phyloP scores from a whole-genome alignment of 2,888 invertebrate genomes.

The Phytoseiulus persimilis region DNA sequence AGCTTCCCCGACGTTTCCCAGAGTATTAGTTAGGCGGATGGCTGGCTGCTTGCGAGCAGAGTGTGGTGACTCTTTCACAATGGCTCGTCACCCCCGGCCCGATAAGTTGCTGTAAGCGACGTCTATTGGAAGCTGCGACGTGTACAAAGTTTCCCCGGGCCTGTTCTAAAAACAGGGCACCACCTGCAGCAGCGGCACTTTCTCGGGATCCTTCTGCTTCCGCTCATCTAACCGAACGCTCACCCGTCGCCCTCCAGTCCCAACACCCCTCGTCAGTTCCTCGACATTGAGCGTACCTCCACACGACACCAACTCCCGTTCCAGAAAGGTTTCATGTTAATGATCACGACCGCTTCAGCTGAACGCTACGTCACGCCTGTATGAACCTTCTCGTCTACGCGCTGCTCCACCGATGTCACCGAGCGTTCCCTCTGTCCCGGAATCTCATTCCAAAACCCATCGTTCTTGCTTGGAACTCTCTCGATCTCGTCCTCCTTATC shows the following conservation, averaged over 20 bases:
- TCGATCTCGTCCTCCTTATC: too few species aligned
- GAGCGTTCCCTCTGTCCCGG: too few species aligned
- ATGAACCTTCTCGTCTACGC: too few species aligned
- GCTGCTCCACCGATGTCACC: too few species aligned
- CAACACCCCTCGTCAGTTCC: background rate
- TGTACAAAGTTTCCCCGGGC: background rate
- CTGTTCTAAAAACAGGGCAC: background rate
- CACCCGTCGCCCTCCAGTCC: background rate
- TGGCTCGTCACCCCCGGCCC: background rate
- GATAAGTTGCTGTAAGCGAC: background rate
- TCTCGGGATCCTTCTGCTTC: background rate
- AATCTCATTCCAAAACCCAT: too few species aligned
- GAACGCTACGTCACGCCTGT: too few species aligned
- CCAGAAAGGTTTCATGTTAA: too few species aligned
- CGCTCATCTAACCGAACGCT: background rate
- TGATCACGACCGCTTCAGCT: too few species aligned
- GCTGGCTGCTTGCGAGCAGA: background rate
- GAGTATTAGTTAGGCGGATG: background rate
- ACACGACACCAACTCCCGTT: too few species aligned
- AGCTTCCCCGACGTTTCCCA: too few species aligned
- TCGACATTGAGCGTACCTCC: background rate
- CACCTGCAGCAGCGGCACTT: background rate
- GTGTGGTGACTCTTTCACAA: background rate
- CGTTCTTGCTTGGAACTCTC: too few species aligned
- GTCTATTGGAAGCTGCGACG: constrained; percentile 5